Percentiles rank a stretch among this genome's conserved stretches.
Conservation (phyloP, 2,113 vertebrate species). For the Arvicanthis niloticus region DNA sequence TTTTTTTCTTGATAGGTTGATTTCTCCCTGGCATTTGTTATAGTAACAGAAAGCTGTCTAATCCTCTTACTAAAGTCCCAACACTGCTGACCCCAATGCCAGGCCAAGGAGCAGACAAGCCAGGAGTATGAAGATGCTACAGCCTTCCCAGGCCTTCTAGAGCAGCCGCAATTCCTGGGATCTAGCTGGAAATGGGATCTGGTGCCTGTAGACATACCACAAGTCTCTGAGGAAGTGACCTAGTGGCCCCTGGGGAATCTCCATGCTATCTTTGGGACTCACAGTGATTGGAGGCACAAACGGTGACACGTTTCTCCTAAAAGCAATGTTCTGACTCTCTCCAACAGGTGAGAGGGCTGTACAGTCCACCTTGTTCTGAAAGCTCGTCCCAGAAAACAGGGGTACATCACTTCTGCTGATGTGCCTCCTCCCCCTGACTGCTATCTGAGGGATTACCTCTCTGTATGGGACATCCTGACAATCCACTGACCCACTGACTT, state of each 20-base stretch:
- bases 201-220: neutral
- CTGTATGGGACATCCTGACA: neutral
- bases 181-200: neutral
- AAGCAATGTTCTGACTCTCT: neutral
- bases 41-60: neutral
- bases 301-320: neutral
- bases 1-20: neutral
- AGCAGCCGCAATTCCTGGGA: neutral
- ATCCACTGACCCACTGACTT: neutral
- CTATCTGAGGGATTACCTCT: neutral
- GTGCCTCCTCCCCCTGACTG: rapidly evolving
- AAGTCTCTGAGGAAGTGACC: neutral
- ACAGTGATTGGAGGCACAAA: neutral
- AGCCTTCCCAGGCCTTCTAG: neutral
- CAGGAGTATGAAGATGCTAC: rapidly evolving
- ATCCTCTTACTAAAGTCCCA: neutral
- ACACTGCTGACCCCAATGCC: too few species aligned
- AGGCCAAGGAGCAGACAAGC: neutral
- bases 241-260: neutral
- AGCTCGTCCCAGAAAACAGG: neutral
- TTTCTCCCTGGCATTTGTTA: neutral
- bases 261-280: neutral
- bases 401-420: neutral
- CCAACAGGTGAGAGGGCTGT: neutral
- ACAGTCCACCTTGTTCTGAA: neutral